Evolutionary conservation across 2,888 invertebrate genomes (phyloP).

Genomic region (Crepidodera aurea): DNA sequence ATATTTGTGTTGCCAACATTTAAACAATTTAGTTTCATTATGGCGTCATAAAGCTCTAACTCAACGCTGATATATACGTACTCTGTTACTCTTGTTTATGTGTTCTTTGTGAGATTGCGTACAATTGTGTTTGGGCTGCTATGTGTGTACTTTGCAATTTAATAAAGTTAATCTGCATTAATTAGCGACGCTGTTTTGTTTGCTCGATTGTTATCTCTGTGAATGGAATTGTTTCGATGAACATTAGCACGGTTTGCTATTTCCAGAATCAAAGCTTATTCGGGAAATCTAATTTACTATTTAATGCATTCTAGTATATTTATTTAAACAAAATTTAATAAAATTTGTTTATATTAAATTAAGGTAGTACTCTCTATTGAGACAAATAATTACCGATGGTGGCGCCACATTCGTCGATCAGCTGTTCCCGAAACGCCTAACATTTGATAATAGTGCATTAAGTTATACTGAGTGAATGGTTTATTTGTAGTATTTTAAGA

Average conservation of each 20-base stretch:
- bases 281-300: not conserved
- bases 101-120: constrained; percentile 36
- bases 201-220: constrained; percentile 29
- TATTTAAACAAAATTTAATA: no score
- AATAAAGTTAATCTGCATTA: constrained; percentile 41
- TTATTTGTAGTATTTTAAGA: no score
- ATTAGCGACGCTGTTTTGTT: constrained; percentile 37
- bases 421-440: no score
- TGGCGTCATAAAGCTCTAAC: constrained; percentile 47
- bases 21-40: constrained; percentile 61
- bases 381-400: no score
- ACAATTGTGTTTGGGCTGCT: constrained; percentile 34
- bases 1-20: constrained; percentile 60
- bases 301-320: no score
- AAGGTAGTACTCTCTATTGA: no score
- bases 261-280: not conserved
- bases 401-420: no score
- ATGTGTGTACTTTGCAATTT: constrained; percentile 38
- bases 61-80: constrained; percentile 31
- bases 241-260: constrained; percentile 1
- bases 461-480: no score
- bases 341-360: no score
- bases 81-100: constrained; percentile 25
- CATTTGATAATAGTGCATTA: no score
- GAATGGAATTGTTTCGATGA: constrained; percentile 18